Conservation (phyloP, 2,888 invertebrate genomes). For the Atethmia centrago region DNA sequence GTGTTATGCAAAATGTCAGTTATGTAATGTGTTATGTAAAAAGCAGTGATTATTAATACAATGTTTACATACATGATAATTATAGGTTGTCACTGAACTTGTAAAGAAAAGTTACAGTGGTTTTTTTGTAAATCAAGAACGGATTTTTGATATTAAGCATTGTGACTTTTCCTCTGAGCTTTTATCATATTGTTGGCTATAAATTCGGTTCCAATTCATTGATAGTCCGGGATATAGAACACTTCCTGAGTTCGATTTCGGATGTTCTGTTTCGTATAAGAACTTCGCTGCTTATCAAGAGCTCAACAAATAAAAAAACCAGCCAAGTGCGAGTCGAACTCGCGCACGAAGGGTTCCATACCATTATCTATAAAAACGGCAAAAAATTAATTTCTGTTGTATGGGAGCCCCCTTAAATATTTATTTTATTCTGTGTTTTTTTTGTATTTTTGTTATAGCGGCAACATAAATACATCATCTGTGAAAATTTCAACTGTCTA, state of each 20-base stretch:
- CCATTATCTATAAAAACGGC: too few species aligned
- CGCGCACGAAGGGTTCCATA: too few species aligned
- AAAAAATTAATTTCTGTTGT: too few species aligned
- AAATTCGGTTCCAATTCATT: not conserved
- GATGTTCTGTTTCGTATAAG: not conserved
- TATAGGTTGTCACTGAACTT: not conserved
- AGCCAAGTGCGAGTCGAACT: too few species aligned
- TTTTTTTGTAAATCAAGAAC: not conserved
- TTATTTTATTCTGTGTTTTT: too few species aligned
- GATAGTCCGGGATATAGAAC: too few species aligned
- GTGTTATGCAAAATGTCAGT: conserved; percentile 16
- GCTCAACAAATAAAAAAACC: too few species aligned
- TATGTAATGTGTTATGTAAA: not conserved
- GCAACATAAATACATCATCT: too few species aligned
- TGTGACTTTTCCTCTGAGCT: not conserved
- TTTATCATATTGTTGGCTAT: not conserved
- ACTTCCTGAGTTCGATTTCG: not conserved
- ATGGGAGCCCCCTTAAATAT: too few species aligned
- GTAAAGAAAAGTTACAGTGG: not conserved
- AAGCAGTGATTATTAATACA: not conserved
- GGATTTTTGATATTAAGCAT: not conserved
- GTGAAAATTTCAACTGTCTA: too few species aligned
- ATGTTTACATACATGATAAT: not conserved
- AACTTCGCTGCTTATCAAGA: not conserved
- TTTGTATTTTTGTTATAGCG: too few species aligned